Evolutionary conservation across 1,140 invertebrate genomes (phyloP).

Genomic region (Aradophagus sp.): DNA sequence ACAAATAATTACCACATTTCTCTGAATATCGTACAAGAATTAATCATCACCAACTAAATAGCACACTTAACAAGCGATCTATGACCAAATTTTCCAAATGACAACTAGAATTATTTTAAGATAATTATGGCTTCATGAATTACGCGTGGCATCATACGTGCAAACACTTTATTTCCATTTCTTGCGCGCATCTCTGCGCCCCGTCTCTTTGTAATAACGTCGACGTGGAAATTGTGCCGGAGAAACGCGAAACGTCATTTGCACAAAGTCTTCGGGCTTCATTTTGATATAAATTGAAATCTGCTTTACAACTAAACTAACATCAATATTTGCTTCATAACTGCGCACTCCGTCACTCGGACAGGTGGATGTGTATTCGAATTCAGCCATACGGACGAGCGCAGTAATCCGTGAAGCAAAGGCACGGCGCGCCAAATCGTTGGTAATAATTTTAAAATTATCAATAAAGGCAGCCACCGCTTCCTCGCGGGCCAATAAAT

Average conservation of each 20-base stretch:
- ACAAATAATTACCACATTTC: no score
- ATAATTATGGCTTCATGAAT: no score
- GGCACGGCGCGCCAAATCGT: conserved; percentile 9
- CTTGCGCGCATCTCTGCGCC: no score
- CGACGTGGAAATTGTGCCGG: no score
- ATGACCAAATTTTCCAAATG: no score
- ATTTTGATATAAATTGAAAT: conserved; percentile 52
- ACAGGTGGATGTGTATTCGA: conserved; percentile 21
- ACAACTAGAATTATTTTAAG: no score
- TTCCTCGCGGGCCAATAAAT: conserved; percentile 25
- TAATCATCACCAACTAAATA: no score
- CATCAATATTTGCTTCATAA: conserved; percentile 51
- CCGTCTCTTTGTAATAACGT: no score
- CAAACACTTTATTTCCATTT: no score
- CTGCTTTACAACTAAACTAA: conserved; percentile 45
- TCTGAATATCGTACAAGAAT: no score
- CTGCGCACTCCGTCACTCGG: conserved; percentile 14
- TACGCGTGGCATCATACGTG: no score
- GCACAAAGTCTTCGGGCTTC: conserved; percentile 32
- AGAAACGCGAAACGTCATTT: conserved; percentile 21
- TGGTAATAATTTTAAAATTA: conserved; percentile 44
- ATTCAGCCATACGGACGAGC: background rate
- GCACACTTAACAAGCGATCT: no score
- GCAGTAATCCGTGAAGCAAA: conserved; percentile 20
- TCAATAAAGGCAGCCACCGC: conserved; percentile 13